These are phyloP conservation scores for Epinephelus coioides DNA, from an alignment of 2,797 vertebrate genomes.

Conservation along the genomic window DNA sequence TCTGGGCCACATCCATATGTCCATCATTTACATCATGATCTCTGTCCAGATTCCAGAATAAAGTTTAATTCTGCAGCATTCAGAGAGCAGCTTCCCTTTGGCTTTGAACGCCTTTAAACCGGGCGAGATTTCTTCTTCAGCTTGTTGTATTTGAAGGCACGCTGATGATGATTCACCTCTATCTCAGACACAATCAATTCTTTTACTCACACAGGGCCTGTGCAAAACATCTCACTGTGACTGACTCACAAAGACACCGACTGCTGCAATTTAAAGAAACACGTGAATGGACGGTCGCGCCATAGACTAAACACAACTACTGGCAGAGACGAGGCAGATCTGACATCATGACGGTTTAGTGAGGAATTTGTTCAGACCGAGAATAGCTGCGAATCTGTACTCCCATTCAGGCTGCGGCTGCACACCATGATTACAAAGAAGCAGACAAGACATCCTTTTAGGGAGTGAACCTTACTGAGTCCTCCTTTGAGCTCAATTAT, in stretches of 20 bases:
- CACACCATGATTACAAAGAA: slow-evolving; percentile 25
- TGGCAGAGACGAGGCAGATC: not conserved
- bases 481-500: slow-evolving; percentile 64
- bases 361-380: not conserved
- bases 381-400: slow-evolving; percentile 4
- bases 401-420: slow-evolving; percentile 6
- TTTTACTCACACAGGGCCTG: not conserved
- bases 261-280: slow-evolving; percentile 15
- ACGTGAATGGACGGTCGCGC: not conserved
- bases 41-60: slow-evolving; percentile 19
- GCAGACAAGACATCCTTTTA: slow-evolving; percentile 30
- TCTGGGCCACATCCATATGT: slow-evolving; percentile 25
- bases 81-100: not conserved
- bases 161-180: slow-evolving; percentile 23
- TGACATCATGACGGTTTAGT: not conserved
- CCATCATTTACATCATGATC: slow-evolving; percentile 4
- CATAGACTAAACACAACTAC: not conserved
- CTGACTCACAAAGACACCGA: not conserved
- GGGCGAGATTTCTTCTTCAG: not conserved
- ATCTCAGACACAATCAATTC: slow-evolving; percentile 18
- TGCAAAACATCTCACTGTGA: not conserved
- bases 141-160: slow-evolving; percentile 18
- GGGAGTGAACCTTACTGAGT: slow-evolving; percentile 22
- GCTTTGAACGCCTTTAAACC: slow-evolving; percentile 5
- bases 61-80: not conserved